Evolutionary conservation across 2,888 invertebrate genomes (phyloP).

Genomic region (Acleris emargana): DNA sequence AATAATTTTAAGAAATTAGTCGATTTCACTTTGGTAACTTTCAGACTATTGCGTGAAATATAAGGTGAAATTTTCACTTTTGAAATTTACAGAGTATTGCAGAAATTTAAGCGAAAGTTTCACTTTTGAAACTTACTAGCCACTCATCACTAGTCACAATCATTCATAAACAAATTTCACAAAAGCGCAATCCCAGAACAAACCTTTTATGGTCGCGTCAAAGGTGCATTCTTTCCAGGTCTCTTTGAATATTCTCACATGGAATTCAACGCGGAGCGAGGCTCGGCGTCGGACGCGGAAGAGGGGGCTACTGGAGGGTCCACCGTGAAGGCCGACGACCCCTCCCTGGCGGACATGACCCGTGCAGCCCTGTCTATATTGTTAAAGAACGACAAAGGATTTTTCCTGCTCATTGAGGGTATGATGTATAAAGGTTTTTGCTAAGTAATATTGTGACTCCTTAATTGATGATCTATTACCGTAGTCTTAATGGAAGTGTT

Average conservation of each 20-base stretch:
- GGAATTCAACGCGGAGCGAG: slow-evolving; percentile 90
- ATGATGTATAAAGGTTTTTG: slow-evolving; percentile 39
- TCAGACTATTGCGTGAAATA: too few relatives aligned
- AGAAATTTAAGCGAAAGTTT: too few relatives aligned
- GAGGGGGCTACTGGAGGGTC: slow-evolving; percentile 84
- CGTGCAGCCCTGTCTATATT: slow-evolving; percentile 88
- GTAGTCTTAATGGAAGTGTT: not conserved
- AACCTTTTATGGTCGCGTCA: not conserved
- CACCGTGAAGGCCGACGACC: slow-evolving; percentile 86
- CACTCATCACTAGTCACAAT: too few relatives aligned
- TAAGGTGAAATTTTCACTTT: too few relatives aligned
- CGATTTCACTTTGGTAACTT: too few relatives aligned
- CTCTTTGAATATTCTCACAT: slow-evolving; percentile 91
- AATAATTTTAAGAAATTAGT: too few relatives aligned
- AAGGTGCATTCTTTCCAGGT: slow-evolving; percentile 70
- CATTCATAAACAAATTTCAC: too few relatives aligned
- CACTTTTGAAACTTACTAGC: too few relatives aligned
- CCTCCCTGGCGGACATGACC: slow-evolving; percentile 90
- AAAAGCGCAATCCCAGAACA: not conserved
- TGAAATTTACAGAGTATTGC: too few relatives aligned
- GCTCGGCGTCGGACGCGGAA: slow-evolving; percentile 81
- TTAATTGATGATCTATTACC: not conserved
- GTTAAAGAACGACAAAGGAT: slow-evolving; percentile 88
- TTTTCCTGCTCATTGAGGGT: slow-evolving; percentile 90
- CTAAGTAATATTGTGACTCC: not conserved